Percentiles rank a stretch among this genome's conserved stretches.
Evolutionary conservation across 2,113 vertebrate genomes (phyloP).

Genomic region (Psammodynastes pulverulentus): DNA sequence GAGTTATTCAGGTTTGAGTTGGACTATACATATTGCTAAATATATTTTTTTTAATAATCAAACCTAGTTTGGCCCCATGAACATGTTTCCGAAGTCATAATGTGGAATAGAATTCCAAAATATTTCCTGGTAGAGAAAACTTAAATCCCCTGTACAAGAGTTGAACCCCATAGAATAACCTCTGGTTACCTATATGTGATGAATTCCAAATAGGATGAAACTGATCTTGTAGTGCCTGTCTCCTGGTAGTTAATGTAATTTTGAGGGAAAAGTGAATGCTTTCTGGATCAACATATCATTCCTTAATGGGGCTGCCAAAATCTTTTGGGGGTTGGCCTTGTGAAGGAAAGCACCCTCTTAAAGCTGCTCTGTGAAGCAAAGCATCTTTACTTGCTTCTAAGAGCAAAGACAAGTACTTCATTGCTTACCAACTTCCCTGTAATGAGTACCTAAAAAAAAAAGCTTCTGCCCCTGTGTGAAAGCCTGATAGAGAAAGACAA

Average conservation of each 20-base stretch:
- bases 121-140: background rate
- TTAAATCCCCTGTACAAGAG: background rate
- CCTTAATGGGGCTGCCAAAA: background rate
- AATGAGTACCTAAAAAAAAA: background rate
- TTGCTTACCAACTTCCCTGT: background rate
- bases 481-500: background rate
- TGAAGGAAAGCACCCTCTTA: background rate
- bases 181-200: background rate
- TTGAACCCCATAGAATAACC: background rate
- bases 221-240: background rate
- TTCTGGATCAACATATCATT: background rate
- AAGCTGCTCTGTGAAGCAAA: background rate
- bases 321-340: background rate
- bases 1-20: background rate
- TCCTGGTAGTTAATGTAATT: background rate
- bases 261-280: background rate
- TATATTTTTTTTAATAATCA: background rate
- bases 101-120: background rate
- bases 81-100: background rate
- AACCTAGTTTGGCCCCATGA: background rate
- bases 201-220: background rate
- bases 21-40: background rate
- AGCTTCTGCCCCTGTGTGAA: background rate
- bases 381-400: background rate
- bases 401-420: background rate